A percentile compares a stretch with the other conserved stretches of the same genome.
phyloP scores from a whole-genome alignment of 2,113 vertebrate species.

The Gallinago undulata region DNA sequence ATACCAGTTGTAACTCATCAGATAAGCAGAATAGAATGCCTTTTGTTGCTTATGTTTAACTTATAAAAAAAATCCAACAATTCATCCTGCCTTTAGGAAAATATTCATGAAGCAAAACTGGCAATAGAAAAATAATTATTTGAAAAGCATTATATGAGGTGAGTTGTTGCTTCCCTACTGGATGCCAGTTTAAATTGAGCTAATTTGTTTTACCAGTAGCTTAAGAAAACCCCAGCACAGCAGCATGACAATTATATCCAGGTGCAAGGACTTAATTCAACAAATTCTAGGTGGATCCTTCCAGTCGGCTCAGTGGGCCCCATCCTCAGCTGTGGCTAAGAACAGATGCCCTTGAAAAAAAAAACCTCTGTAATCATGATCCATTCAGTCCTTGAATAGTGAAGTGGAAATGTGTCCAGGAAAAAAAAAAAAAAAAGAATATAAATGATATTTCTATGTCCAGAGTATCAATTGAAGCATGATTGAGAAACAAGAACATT shows the following conservation, averaged over 20 bases:
- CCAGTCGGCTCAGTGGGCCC: conserved; percentile 76
- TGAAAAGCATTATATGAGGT: conserved; percentile 87
- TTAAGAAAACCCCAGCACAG: conserved; percentile 94
- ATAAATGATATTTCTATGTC: background rate
- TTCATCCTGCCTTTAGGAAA: conserved; percentile 67
- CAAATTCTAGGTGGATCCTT: conserved; percentile 94
- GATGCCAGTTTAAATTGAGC: conserved; percentile 91
- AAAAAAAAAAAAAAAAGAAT: background rate
- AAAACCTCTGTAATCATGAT: conserved; percentile 72
- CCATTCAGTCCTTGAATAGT: conserved; percentile 73
- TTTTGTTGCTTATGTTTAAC: conserved; percentile 11
- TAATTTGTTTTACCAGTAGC: conserved; percentile 94
- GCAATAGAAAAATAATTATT: conserved; percentile 84
- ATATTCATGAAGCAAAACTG: conserved; percentile 76
- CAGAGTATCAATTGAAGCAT: conserved; percentile 29
- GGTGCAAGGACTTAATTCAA: conserved; percentile 99
- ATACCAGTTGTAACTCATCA: conserved; percentile 2
- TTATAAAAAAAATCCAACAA: background rate
- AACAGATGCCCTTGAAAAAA: conserved; percentile 89
- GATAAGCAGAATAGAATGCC: background rate
- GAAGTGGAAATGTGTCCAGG: conserved; percentile 50
- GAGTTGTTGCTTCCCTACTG: conserved; percentile 88
- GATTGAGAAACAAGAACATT: background rate
- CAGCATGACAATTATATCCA: conserved; percentile 95
- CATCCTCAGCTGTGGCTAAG: conserved; percentile 83